Evolutionary conservation across 2,113 vertebrate species (phyloP), one percentile per base, ranked within the genome.

Genomic region (Toxotes jaculatrix): DNA sequence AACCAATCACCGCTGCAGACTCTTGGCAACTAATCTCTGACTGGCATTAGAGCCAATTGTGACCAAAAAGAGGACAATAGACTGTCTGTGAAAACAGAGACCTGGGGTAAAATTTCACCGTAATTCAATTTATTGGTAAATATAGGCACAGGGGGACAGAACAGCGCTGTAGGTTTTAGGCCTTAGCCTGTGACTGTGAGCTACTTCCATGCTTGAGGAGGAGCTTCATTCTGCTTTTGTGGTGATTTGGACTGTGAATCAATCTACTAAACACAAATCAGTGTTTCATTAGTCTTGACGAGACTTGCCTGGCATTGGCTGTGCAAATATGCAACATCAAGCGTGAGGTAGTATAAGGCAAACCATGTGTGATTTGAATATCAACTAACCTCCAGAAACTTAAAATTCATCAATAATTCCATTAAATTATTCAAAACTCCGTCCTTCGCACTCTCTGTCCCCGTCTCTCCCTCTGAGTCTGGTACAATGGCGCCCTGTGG

Each of bases 401-500:
- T 27, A 27, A 76, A 82, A 79, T 79, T 62, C n/a, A 83, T 85
- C 80, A 69, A 84, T 87, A 80, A 87, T 81, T 87, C 34, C 40
- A 40, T 72, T 87, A 84, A 91, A 84, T 89, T 73, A 91, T 93
- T 88, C 83, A 85, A 69, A 76, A 67, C 80, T 82, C 87, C 80
- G 82, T 88, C 87, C 42, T 47, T 85, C 60, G 17, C 79, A 80
- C 83, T 79, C 85, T 64, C 80, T 73, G 55, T 69, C 49, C 56
- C 59, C 6, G n/a, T 75, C 85, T 72, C 71, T 80, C 64, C 57
- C 69, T 69, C 73, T 9, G 64, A 77, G 67, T 74, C 65, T 76
- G 40, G 76, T 47, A 94, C 93, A 93, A 94, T 92, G 89, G 68
- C 79, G 80, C 90, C 90, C 93, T 93, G 92, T 93, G 79, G 89